phyloP scores from a whole-genome alignment of 2,113 vertebrate species.

The Sapayoa aenigma region DNA sequence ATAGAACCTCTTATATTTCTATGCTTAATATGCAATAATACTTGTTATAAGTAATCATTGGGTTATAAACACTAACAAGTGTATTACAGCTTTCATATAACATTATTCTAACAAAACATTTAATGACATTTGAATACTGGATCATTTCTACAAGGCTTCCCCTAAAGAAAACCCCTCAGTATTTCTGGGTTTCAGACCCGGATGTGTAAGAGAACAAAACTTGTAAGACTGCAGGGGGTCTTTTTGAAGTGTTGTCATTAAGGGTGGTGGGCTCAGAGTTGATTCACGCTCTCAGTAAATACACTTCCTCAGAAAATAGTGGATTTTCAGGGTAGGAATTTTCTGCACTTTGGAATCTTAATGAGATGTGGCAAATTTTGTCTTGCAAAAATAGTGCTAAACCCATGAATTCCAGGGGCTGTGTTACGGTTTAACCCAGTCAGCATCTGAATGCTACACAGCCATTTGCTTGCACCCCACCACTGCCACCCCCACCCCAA shows the following conservation, averaged over 20 bases:
- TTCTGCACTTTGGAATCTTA: neutral
- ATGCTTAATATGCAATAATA: slow-evolving; percentile 57
- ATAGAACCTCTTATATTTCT: slow-evolving; percentile 65
- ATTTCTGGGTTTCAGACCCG: neutral
- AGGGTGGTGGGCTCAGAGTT: neutral
- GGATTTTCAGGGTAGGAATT: neutral
- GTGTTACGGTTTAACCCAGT: neutral
- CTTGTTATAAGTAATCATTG: slow-evolving; percentile 37
- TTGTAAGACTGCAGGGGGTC: neutral
- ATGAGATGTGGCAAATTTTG: neutral
- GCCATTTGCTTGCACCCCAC: neutral
- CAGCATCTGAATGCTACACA: neutral
- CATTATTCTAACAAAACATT: neutral
- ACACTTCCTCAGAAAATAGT: neutral
- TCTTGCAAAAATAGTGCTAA: neutral
- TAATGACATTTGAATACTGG: neutral
- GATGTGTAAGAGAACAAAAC: neutral
- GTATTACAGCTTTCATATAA: neutral
- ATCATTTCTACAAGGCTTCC: neutral
- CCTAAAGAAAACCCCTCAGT: neutral
- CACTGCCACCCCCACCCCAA: neutral
- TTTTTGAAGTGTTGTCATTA: neutral
- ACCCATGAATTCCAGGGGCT: neutral
- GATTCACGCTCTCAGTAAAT: neutral
- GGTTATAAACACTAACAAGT: neutral